Conservation (phyloP, 2,888 invertebrate genomes). For the Macroteleia sp. region DNA sequence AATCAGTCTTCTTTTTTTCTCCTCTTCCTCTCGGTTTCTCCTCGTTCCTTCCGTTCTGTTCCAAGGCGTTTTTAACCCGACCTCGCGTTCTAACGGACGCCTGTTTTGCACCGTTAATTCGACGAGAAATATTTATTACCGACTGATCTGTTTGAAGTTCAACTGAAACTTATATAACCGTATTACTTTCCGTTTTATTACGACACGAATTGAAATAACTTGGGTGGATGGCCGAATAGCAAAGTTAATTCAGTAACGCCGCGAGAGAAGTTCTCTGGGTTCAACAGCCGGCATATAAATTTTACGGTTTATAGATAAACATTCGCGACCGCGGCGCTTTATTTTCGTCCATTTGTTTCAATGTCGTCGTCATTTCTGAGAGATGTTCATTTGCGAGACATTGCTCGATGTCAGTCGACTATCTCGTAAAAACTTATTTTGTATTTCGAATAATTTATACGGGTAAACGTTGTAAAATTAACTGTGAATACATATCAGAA, state of each 20-base stretch:
- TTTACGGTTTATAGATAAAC: conserved; percentile 53
- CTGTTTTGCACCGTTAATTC: conserved; percentile 28
- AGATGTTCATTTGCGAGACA: too few species aligned
- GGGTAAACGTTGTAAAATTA: too few species aligned
- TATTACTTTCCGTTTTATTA: conserved; percentile 51
- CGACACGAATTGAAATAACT: conserved; percentile 56
- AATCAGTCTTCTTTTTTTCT: conserved; percentile 31
- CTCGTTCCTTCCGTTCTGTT: too few species aligned
- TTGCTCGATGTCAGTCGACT: too few species aligned
- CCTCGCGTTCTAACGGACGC: background rate
- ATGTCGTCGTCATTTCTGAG: too few species aligned
- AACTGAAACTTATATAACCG: conserved; percentile 54
- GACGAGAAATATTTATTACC: conserved; percentile 40
- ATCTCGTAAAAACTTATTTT: too few species aligned
- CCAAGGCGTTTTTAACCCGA: too few species aligned
- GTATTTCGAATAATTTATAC: too few species aligned
- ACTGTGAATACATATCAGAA: too few species aligned
- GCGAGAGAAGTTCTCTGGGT: conserved; percentile 24
- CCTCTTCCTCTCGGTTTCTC: too few species aligned
- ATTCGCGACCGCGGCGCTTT: conserved; percentile 32
- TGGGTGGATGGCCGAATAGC: conserved; percentile 51
- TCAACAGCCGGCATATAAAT: conserved; percentile 49
- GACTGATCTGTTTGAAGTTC: conserved; percentile 48
- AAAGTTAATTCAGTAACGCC: conserved; percentile 54
- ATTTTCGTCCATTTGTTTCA: conserved; percentile 48